Evolutionary conservation across 2,888 invertebrate species (phyloP).

Genomic region (Drosophila koepferae): DNA sequence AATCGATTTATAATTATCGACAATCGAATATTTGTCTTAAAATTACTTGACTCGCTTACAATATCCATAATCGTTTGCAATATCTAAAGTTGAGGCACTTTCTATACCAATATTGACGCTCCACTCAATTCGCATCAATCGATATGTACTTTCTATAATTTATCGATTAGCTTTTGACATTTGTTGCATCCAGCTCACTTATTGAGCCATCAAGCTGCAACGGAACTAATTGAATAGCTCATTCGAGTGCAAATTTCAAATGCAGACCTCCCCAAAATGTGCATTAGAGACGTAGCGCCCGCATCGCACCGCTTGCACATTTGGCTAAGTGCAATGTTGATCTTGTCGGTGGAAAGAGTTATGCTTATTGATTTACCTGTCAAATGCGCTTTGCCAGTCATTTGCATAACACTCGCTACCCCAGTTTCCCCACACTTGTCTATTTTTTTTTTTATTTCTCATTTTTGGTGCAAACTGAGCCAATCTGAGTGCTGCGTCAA

Average conservation of each 20-base stretch:
- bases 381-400: slow-evolving; percentile 60
- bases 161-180: slow-evolving; percentile 12
- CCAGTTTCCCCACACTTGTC: slow-evolving; percentile 5
- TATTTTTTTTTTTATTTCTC: neutral
- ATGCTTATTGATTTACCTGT: slow-evolving; percentile 78
- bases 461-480: slow-evolving; percentile 9
- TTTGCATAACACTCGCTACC: slow-evolving; percentile 52
- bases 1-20: neutral
- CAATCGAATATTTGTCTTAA: neutral
- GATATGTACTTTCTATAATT: neutral
- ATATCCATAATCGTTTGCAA: neutral
- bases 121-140: neutral
- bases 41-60: neutral
- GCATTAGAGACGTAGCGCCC: slow-evolving; percentile 17
- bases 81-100: neutral
- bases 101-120: neutral
- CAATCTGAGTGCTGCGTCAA: slow-evolving; percentile 28
- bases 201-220: slow-evolving; percentile 53
- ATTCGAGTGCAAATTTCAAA: slow-evolving; percentile 58
- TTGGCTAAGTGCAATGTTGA: slow-evolving; percentile 60
- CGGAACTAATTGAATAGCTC: slow-evolving; percentile 55
- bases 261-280: slow-evolving; percentile 35
- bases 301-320: neutral
- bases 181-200: slow-evolving; percentile 1
- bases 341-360: slow-evolving; percentile 65